These are phyloP conservation scores for Dicyrtomina minuta DNA, from an alignment of 2,888 invertebrate species.

Conservation along the genomic window DNA sequence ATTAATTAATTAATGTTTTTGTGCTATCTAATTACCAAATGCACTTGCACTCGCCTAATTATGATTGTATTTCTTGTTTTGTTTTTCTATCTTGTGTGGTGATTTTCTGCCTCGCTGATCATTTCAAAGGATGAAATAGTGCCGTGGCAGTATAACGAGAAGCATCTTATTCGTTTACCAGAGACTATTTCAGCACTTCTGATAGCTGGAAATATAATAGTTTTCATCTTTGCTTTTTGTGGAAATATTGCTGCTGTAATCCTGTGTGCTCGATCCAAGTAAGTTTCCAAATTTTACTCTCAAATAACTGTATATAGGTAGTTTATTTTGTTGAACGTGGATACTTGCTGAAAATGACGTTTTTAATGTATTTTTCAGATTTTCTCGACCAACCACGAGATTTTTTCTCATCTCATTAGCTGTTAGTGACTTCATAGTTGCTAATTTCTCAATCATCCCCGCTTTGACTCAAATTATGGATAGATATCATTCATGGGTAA, in stretches of 20 bases:
- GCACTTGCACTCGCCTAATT: no score
- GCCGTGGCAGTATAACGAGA: not conserved
- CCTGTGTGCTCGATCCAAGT: conserved; percentile 43
- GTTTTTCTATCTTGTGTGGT: no score
- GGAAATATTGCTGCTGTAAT: conserved; percentile 49
- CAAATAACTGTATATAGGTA: no score
- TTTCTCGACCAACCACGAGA: conserved; percentile 38
- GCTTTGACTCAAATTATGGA: conserved; percentile 28
- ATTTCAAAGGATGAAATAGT: no score
- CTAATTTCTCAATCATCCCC: conserved; percentile 31
- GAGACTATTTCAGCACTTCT: conserved; percentile 41
- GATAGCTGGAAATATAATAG: conserved; percentile 46
- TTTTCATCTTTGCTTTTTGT: conserved; percentile 48
- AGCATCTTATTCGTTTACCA: conserved; percentile 16
- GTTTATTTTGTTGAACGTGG: no score
- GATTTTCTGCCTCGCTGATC: no score
- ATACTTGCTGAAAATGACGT: no score
- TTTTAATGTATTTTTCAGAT: conserved; percentile 25
- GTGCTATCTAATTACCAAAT: no score
- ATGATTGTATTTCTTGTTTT: no score
- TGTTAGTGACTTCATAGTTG: conserved; percentile 40
- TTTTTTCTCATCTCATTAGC: conserved; percentile 39
- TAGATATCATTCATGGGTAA: conserved; percentile 38
- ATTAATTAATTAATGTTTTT: no score
- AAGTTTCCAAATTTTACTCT: not conserved